Percentiles rank a stretch among this genome's conserved stretches.
These are phyloP conservation scores for Gorsachius magnificus DNA, from an alignment of 2,797 vertebrate genomes.

Conservation along the genomic window DNA sequence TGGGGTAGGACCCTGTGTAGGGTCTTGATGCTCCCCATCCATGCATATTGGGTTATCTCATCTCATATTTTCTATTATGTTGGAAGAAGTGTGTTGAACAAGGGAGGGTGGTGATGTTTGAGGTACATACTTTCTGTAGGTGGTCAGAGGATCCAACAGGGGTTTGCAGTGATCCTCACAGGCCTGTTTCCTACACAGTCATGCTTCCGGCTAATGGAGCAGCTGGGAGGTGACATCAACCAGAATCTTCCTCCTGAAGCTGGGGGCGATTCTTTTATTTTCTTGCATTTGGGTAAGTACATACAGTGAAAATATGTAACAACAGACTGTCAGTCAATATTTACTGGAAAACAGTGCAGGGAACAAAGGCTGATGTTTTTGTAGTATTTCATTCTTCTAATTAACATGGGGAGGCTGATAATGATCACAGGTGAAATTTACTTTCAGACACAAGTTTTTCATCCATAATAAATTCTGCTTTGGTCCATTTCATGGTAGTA, in stretches of 20 bases:
- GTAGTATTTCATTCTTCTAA: neutral
- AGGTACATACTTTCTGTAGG: neutral
- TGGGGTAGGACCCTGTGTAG: too few relatives aligned
- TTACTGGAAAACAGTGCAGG: neutral
- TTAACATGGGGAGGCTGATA: neutral
- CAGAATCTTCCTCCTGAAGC: neutral
- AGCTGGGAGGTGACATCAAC: neutral
- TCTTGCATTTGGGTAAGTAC: neutral
- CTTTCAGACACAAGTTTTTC: neutral
- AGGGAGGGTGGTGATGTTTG: neutral
- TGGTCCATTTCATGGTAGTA: neutral
- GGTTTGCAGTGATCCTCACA: neutral
- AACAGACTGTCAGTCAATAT: neutral
- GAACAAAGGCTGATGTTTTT: neutral
- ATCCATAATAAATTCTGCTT: neutral
- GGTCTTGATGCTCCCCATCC: neutral
- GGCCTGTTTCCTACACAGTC: neutral
- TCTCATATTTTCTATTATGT: neutral
- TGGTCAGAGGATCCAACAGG: neutral
- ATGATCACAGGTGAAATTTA: neutral
- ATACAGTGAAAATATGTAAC: neutral
- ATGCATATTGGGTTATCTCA: neutral
- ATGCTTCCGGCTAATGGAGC: neutral
- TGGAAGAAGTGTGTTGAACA: neutral
- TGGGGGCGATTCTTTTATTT: neutral